These are phyloP conservation scores for Stenurella melanura DNA, from an alignment of 2,888 invertebrate species.

Conservation along the genomic window DNA sequence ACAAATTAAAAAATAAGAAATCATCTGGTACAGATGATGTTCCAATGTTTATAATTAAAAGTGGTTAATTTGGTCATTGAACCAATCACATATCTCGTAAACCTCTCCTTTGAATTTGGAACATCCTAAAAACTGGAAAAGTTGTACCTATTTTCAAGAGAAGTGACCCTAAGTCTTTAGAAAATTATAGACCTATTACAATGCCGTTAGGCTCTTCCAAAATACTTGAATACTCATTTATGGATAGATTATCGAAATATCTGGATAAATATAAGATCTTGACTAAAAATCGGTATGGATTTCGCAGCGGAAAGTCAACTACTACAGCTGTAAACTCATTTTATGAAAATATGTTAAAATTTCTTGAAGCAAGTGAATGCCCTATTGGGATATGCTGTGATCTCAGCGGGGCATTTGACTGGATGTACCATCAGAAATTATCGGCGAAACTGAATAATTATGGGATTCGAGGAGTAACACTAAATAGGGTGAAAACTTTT, in stretches of 20 bases:
- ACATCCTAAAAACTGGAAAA: background rate
- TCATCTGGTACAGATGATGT: background rate
- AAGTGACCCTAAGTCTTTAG: too few relatives aligned
- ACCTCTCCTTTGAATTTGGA: background rate
- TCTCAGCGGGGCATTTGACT: background rate
- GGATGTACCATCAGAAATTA: background rate
- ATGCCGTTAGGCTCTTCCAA: background rate
- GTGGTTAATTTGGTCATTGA: background rate
- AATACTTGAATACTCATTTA: background rate
- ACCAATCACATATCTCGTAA: background rate
- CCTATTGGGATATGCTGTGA: background rate
- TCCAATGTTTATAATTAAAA: too few relatives aligned
- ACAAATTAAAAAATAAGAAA: background rate
- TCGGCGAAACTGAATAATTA: background rate
- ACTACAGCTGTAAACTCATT: background rate
- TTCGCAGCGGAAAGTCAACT: background rate
- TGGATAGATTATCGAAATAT: background rate
- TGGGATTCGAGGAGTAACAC: background rate
- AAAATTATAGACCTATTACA: too few relatives aligned
- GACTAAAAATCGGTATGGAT: background rate
- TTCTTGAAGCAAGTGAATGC: background rate
- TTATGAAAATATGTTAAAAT: background rate
- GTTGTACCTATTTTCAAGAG: too few relatives aligned
- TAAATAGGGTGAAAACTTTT: background rate
- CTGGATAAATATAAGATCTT: background rate